phyloP scores from a whole-genome alignment of 2,888 invertebrate genomes.

The Luperina nickerlii region DNA sequence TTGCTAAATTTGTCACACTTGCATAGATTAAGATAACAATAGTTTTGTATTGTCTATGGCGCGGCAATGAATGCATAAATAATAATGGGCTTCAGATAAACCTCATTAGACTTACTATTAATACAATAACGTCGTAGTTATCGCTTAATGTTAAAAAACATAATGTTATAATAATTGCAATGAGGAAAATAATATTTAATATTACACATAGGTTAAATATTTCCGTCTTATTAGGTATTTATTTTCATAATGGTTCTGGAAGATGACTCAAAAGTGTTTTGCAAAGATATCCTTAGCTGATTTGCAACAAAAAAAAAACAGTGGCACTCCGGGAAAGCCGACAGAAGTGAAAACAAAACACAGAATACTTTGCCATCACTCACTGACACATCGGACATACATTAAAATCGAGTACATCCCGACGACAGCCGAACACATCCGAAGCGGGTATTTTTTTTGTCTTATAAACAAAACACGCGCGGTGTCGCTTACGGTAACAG shows the following conservation, averaged over 20 bases:
- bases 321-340: no score
- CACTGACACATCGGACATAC: no score
- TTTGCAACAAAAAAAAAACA: background rate
- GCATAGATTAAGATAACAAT: slow-evolving; percentile 53
- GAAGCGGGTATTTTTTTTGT: no score
- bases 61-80: slow-evolving; percentile 47
- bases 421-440: no score
- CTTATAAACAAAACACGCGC: no score
- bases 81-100: slow-evolving; percentile 38
- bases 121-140: slow-evolving; percentile 24
- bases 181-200: slow-evolving; percentile 34
- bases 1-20: slow-evolving; percentile 35
- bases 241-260: background rate
- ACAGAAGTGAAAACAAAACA: no score
- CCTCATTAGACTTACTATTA: slow-evolving; percentile 19
- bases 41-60: slow-evolving; percentile 30
- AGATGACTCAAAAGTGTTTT: background rate
- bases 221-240: background rate
- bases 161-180: slow-evolving; percentile 31
- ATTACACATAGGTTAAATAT: slow-evolving; percentile 2
- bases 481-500: no score
- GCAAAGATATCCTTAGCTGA: background rate
- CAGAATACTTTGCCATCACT: no score
- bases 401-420: no score
- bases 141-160: slow-evolving; percentile 15